These are phyloP conservation scores for Sepioteuthis lessoniana DNA, from an alignment of 2,888 invertebrate species.

Conservation along the genomic window DNA sequence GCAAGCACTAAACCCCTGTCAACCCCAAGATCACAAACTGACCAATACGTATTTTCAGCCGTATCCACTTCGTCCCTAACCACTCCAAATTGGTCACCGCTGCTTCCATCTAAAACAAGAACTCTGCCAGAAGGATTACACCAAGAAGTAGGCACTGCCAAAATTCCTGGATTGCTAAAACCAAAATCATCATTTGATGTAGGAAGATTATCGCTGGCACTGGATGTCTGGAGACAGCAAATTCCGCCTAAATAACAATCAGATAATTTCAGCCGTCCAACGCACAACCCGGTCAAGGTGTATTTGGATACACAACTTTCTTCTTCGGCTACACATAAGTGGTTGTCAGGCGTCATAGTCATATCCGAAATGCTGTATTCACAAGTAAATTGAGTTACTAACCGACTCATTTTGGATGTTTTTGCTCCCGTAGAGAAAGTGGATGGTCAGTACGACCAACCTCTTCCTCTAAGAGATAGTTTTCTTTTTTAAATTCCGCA, in stretches of 20 bases:
- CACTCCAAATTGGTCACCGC: conserved; percentile 35
- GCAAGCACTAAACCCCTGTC: conserved; percentile 12
- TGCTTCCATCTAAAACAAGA: conserved; percentile 40
- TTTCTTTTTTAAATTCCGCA: neutral
- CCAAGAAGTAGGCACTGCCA: conserved; percentile 34
- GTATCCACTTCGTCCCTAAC: conserved; percentile 39
- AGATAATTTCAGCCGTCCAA: neutral
- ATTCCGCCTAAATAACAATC: conserved; percentile 39
- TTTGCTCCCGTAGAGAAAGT: neutral
- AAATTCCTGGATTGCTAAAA: conserved; percentile 14
- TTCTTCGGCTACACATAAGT: conserved; percentile 38
- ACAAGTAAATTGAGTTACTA: conserved; percentile 25
- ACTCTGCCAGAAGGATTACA: conserved; percentile 6
- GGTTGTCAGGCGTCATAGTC: conserved; percentile 38
- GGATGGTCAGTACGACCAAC: neutral
- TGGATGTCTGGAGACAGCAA: conserved; percentile 4
- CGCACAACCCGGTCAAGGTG: neutral
- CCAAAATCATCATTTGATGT: neutral
- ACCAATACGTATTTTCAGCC: conserved; percentile 41
- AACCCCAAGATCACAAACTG: conserved; percentile 36
- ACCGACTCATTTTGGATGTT: neutral
- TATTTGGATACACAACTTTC: conserved; percentile 43
- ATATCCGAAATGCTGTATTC: conserved; percentile 42
- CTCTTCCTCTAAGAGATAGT: neutral
- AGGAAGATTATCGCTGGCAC: neutral